Evolutionary conservation across 2,113 vertebrate species (phyloP), one percentile per base, ranked within the genome.

Genomic region (Seriola rivoliana): DNA sequence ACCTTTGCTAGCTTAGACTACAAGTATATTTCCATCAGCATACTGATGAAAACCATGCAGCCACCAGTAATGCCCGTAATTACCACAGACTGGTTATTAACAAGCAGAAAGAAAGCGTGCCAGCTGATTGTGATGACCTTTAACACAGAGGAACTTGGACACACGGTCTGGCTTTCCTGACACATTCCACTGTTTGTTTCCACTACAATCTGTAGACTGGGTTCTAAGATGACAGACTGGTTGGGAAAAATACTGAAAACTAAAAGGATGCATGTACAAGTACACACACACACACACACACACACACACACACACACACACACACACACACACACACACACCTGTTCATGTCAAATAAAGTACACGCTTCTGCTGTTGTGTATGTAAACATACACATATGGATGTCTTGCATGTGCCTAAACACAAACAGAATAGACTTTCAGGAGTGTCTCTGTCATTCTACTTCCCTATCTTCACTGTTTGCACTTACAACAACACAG

Each of bases 401-500:
- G 81, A 86, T 78, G 40, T 48, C 63, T 19, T 59, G 75, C 44
- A 46, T 6, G 21, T 70, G 55, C 13, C 44, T 80, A 82, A 74
- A 88, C 80, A 86, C 57, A 71, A 78, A 66, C 64, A 65, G 58
- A 75, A 52, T 34, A 55, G 42, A 78, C 63, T 81, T 86, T 78
- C 55, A 66, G 66, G 7, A 52, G 42, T 54, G 11, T 78, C 59
- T 55, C 38, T 48, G 69, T 67, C 48, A 54, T 75, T 71, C 42
- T 71, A 17, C 25, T 55, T 46, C 16, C 44, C 69, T 76, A 50
- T 80, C 88, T 73, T 14, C 21, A 63, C 54, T 92, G 86, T 93
- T 93, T 93, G 88, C 84, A 82, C 75, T 87, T 44, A 82, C 77
- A 93, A 90, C 90, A 91, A 23, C 83, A 80, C 46, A 44, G 23